A percentile compares a stretch with the other conserved stretches of the same genome.
Evolutionary conservation across 2,797 vertebrate genomes (phyloP).

Genomic region (Manis pentadactyla): DNA sequence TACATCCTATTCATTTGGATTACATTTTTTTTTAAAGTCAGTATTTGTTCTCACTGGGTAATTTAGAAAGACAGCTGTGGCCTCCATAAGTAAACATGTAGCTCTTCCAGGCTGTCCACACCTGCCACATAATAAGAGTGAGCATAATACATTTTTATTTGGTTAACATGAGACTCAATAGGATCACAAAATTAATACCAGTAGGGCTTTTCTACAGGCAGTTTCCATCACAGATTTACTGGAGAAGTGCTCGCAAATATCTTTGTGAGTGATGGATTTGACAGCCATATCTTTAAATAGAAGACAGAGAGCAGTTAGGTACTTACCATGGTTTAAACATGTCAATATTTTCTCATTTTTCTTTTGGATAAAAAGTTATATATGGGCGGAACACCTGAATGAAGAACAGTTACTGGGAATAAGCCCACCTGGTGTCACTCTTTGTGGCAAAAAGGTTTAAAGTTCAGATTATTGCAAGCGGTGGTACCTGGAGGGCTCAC

Average conservation of each 20-base stretch:
- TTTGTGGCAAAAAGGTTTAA: conserved; percentile 40
- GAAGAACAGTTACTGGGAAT: background rate
- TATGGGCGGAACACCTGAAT: background rate
- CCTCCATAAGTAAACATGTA: conserved; percentile 52
- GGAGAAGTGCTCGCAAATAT: conserved; percentile 63
- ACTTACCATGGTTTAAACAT: conserved; percentile 72
- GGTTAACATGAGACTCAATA: conserved; percentile 60
- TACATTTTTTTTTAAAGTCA: conserved; percentile 73
- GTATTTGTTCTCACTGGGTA: conserved; percentile 77
- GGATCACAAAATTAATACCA: conserved; percentile 74
- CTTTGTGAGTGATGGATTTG: conserved; percentile 80
- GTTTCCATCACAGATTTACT: conserved; percentile 41
- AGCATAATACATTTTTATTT: conserved; percentile 67
- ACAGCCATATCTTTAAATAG: conserved; percentile 78
- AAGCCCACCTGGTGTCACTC: background rate
- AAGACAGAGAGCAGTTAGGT: conserved; percentile 76
- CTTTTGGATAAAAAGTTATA: conserved; percentile 75
- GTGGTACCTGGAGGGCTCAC: background rate
- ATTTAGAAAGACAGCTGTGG: conserved; percentile 61
- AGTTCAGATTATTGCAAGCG: background rate
- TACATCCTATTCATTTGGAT: conserved; percentile 73
- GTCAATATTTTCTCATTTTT: conserved; percentile 80
- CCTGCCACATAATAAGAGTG: background rate
- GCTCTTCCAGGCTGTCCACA: conserved; percentile 56
- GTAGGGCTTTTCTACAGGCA: conserved; percentile 61